Evolutionary conservation across 2,113 vertebrate species (phyloP).

Genomic region (Oceanodroma tethys): DNA sequence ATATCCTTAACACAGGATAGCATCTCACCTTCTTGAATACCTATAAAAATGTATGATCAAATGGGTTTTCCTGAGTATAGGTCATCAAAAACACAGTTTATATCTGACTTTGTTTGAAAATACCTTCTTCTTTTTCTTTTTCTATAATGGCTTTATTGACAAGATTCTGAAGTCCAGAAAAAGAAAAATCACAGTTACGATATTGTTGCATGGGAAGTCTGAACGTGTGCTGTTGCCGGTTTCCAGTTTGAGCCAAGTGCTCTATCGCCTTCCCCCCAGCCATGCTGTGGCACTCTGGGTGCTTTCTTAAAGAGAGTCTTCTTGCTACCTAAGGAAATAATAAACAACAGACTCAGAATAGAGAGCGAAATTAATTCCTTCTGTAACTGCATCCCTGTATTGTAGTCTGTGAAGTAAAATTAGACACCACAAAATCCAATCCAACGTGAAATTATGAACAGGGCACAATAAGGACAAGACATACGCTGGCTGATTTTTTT

Average conservation of each 20-base stretch:
- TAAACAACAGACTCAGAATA: not conserved
- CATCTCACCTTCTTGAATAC: slow-evolving; percentile 78
- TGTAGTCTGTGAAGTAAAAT: not conserved
- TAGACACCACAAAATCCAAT: not conserved
- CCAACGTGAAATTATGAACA: not conserved
- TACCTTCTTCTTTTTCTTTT: slow-evolving; percentile 91
- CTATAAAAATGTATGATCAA: slow-evolving; percentile 57
- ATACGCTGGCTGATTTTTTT: accelerated
- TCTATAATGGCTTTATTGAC: slow-evolving; percentile 70
- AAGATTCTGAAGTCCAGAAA: slow-evolving; percentile 82
- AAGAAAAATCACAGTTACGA: slow-evolving; percentile 90
- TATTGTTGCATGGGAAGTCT: slow-evolving; percentile 79
- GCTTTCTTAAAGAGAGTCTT: slow-evolving; percentile 83
- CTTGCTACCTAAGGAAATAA: slow-evolving; percentile 82
- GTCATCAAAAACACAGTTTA: not conserved
- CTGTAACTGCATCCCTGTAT: not conserved
- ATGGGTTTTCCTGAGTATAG: not conserved
- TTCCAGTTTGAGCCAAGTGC: slow-evolving; percentile 80
- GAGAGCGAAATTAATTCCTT: not conserved
- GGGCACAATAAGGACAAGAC: not conserved
- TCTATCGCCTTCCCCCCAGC: slow-evolving; percentile 91
- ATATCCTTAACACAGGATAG: slow-evolving; percentile 86
- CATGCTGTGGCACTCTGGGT: slow-evolving; percentile 79
- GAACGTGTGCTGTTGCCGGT: slow-evolving; percentile 69
- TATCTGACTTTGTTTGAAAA: not conserved